These are phyloP conservation scores for Botia kubotai DNA, from an alignment of 2,797 vertebrate species.

Conservation along the genomic window DNA sequence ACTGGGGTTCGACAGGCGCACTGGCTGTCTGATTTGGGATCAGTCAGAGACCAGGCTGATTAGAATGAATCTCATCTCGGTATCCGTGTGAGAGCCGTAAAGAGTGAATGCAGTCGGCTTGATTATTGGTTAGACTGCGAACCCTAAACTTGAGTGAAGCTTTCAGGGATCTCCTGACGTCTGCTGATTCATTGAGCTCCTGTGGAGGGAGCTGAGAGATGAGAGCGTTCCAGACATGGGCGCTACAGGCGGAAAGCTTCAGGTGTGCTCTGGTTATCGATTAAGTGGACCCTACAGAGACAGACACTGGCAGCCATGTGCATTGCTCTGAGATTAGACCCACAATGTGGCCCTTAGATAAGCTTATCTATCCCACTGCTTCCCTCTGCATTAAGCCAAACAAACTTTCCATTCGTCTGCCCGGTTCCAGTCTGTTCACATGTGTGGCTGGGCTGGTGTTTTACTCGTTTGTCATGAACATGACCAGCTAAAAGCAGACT, in stretches of 20 bases:
- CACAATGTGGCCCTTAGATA: slow-evolving; percentile 41
- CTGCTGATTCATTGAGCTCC: slow-evolving; percentile 26
- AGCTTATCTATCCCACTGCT: slow-evolving; percentile 42
- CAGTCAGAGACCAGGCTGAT: slow-evolving; percentile 36
- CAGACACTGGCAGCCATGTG: slow-evolving; percentile 25
- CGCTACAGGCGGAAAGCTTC: not conserved
- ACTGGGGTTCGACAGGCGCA: not conserved
- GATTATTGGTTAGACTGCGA: slow-evolving; percentile 31
- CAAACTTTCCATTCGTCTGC: slow-evolving; percentile 22
- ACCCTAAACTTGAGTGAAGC: slow-evolving; percentile 39
- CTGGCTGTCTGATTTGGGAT: slow-evolving; percentile 9
- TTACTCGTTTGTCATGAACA: slow-evolving; percentile 28
- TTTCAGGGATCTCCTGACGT: slow-evolving; percentile 27
- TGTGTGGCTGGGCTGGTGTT: slow-evolving; percentile 11
- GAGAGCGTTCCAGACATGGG: not conserved
- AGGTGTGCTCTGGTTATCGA: slow-evolving; percentile 39
- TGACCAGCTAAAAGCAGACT: slow-evolving; percentile 25
- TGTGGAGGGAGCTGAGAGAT: not conserved
- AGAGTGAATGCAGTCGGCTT: slow-evolving; percentile 15
- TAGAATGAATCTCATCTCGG: slow-evolving; percentile 8
- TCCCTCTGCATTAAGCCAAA: slow-evolving; percentile 18
- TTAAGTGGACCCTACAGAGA: slow-evolving; percentile 25
- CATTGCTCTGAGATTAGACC: slow-evolving; percentile 39
- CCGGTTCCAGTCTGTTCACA: slow-evolving; percentile 24
- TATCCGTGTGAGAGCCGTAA: slow-evolving; percentile 2